Conservation (phyloP, 1,140 invertebrate genomes). For the Drosophila setifemur region DNA sequence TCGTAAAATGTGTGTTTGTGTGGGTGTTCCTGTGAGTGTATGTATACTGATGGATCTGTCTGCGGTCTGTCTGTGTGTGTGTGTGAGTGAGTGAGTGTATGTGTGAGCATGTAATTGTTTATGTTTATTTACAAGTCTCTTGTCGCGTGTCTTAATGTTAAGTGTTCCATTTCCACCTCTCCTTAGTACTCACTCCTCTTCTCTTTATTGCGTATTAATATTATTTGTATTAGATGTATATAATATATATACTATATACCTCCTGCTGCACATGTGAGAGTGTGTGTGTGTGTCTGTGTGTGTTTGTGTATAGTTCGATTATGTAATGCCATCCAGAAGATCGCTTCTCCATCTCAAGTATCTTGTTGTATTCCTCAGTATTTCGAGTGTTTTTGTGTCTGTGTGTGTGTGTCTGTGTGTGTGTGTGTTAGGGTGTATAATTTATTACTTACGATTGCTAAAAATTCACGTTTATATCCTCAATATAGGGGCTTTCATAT, state of each 20-base stretch:
- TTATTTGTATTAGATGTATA: constrained; percentile 31
- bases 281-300: constrained; percentile 4
- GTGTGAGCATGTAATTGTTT: not conserved
- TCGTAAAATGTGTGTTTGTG: constrained; percentile 70
- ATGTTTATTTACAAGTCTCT: constrained; percentile 66
- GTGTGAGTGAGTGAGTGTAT: constrained; percentile 1
- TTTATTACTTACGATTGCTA: constrained; percentile 71
- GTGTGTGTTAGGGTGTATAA: constrained; percentile 32
- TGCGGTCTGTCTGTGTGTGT: constrained; percentile 20
- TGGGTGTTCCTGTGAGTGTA: constrained; percentile 29
- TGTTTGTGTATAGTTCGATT: constrained; percentile 19
- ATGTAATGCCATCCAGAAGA: constrained; percentile 5
- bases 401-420: constrained; percentile 3
- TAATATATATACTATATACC: constrained; percentile 17
- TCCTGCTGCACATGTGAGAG: not conserved
- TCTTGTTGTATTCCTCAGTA: too few species aligned
- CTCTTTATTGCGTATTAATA: constrained; percentile 58
- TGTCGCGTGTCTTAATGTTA: constrained; percentile 39
- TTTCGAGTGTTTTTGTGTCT: not conserved
- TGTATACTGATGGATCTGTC: constrained; percentile 39
- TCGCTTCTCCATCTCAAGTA: not conserved
- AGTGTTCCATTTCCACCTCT: constrained; percentile 26
- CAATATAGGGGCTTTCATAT: constrained; percentile 72
- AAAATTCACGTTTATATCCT: constrained; percentile 80
- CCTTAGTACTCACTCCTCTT: constrained; percentile 43